Evolutionary conservation across 2,888 invertebrate genomes (phyloP).

Genomic region (Dioctria rufipes): DNA sequence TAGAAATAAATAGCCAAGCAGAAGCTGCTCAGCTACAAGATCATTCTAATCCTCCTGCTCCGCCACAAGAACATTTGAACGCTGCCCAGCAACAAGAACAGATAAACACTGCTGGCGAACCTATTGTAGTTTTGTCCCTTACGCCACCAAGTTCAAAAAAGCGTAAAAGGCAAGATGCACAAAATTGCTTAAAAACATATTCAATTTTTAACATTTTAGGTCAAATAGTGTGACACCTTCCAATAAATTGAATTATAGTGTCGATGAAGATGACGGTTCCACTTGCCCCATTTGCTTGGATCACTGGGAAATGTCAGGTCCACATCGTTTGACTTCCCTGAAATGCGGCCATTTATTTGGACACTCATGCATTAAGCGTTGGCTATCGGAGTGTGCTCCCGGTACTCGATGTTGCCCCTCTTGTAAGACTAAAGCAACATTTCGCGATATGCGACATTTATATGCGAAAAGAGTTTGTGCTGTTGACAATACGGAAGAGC

Average conservation of each 20-base stretch:
- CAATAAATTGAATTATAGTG: constrained; percentile 58
- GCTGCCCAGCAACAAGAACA: no score
- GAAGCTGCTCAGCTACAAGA: no score
- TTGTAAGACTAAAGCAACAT: constrained; percentile 83
- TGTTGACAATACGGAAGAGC: constrained; percentile 84
- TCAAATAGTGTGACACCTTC: constrained; percentile 38
- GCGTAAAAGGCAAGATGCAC: constrained; percentile 55
- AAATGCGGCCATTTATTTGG: constrained; percentile 96
- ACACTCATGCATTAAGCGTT: constrained; percentile 76
- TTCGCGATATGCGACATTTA: constrained; percentile 82
- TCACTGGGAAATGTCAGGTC: constrained; percentile 88
- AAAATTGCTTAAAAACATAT: not conserved
- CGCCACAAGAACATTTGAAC: no score
- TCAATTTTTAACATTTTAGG: constrained; percentile 1
- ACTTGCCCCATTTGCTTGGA: constrained; percentile 92
- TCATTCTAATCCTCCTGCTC: no score
- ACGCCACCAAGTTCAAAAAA: constrained; percentile 48
- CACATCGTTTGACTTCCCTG: constrained; percentile 87
- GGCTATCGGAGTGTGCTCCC: constrained; percentile 66
- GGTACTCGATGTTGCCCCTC: constrained; percentile 78
- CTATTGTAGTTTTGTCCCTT: not conserved
- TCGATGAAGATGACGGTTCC: constrained; percentile 80
- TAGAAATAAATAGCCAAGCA: no score
- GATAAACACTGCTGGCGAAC: no score
- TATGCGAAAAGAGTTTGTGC: constrained; percentile 85